Base-by-base conservation (phyloP, 2,797 vertebrate species). In the Sebastes cheni region DNA sequence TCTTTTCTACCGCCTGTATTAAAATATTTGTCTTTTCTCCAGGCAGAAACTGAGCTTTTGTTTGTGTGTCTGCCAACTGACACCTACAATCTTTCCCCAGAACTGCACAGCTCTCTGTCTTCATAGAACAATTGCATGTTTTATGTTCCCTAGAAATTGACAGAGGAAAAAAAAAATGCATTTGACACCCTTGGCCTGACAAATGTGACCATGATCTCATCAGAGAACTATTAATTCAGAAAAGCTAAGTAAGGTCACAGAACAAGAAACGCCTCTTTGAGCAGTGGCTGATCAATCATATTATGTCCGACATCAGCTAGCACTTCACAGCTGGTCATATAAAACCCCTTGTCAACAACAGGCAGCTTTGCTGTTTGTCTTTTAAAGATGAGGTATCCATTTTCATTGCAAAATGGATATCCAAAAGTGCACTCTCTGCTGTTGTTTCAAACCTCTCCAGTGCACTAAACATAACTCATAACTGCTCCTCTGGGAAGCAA, bases 191-290 rank as follows among this genome's bases (percentile, higher is more conserved):
- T 65, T 69, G 6, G 73, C 54, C 62, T 72, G 69, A 85, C 72
- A 72, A 89, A 84, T 81, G 75, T 86, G 77, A 85, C 76, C 67
- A 72, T 88, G 88, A 91, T 77, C 81, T 90, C 84, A 91, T 91
- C 86, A 67, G 67, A 83, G 77, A 84, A 75, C 20, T 32, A 84
- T 89, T 74, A 79, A 86, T 80, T 83, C 30, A 46, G 54, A 71
- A 30, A 79, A 83, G 67, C 67, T 64, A 70, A 75, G 36, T 66
- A 68, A 79, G 87, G 88, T 91, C 86, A 83, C 32, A 74, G 65
- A 83, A 77, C 70, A 87, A 83, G 46, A 75, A 77, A 79, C 2
- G 46, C 70, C 75, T 79, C 6, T 75, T 83, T 13, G 60, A 69
- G 58, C 29, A 56, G 54, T 29, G 27, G 30, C 39, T 3, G 4